phyloP scores from a whole-genome alignment of 2,888 invertebrate genomes.

The Luffia ferchaultella region DNA sequence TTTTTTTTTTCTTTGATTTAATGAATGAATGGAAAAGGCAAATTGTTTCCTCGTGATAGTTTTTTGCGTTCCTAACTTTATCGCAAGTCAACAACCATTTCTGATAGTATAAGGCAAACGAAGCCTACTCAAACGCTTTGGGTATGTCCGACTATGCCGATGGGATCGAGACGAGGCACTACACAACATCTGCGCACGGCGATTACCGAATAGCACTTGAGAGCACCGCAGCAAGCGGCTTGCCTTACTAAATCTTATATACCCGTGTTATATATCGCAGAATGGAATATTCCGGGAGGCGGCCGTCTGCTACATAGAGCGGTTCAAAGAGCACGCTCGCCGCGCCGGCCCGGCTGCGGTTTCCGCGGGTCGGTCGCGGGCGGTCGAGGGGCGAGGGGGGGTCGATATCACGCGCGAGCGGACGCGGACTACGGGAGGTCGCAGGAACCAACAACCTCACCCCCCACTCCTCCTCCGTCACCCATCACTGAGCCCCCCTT shows the following conservation, averaged over 20 bases:
- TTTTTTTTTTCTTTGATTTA: too few relatives aligned
- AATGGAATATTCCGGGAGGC: not conserved
- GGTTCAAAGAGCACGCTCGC: not conserved
- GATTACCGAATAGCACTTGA: not conserved
- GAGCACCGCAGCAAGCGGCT: too few relatives aligned
- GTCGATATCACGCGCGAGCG: conserved; percentile 28
- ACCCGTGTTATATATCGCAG: not conserved
- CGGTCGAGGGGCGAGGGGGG: not conserved
- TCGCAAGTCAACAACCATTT: too few relatives aligned
- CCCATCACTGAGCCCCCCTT: too few relatives aligned
- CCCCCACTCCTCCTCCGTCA: not conserved
- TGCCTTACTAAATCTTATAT: not conserved
- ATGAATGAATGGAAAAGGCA: too few relatives aligned
- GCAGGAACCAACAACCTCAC: not conserved
- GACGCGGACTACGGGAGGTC: conserved; percentile 14
- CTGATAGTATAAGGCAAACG: too few relatives aligned
- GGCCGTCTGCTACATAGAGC: not conserved
- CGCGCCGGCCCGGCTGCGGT: conserved; percentile 29
- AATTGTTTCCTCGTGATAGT: too few relatives aligned
- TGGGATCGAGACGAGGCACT: too few relatives aligned
- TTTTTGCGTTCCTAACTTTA: too few relatives aligned
- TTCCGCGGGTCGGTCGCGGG: conserved; percentile 27
- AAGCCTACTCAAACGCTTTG: too few relatives aligned
- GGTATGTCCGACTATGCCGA: too few relatives aligned
- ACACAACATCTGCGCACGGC: not conserved